These are phyloP conservation scores for Microctenopoma steveboyesi DNA, from an alignment of 2,797 vertebrate genomes.

Conservation along the genomic window DNA sequence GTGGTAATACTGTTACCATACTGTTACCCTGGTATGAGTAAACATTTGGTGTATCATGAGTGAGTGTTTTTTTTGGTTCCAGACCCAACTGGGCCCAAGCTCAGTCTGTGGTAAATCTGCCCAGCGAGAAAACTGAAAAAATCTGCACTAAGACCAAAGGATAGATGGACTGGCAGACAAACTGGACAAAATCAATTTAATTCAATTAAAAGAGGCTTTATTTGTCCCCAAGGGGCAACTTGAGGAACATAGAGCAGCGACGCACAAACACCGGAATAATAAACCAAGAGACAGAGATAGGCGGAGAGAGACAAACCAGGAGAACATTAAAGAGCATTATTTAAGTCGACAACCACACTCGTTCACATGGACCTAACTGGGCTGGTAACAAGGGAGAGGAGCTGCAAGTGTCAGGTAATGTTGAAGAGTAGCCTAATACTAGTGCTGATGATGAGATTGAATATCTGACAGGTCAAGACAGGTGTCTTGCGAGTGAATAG, in stretches of 20 bases:
- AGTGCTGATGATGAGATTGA: not conserved
- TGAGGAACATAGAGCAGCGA: no score
- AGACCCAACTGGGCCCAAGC: not conserved
- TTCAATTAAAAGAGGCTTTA: no score
- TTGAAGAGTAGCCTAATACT: not conserved
- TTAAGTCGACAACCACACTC: not conserved
- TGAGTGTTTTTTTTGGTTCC: constrained; percentile 10
- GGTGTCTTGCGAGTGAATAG: constrained; percentile 21
- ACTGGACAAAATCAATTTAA: no score
- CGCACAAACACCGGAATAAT: not conserved
- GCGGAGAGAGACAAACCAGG: not conserved
- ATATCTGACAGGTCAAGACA: constrained; percentile 2
- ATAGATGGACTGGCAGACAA: not conserved
- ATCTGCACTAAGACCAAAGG: not conserved
- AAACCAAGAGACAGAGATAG: not conserved
- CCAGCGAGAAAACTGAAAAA: not conserved
- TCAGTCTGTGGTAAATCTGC: constrained; percentile 5
- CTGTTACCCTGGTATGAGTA: not conserved
- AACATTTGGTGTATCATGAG: not conserved
- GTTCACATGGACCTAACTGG: not conserved
- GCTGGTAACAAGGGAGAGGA: not conserved
- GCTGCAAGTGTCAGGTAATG: not conserved
- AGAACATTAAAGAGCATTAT: not conserved
- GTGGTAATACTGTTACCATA: not conserved
- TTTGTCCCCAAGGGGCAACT: no score